Evolutionary conservation across 2,888 invertebrate genomes (phyloP).

Genomic region (Oegoconia quadripuncta): DNA sequence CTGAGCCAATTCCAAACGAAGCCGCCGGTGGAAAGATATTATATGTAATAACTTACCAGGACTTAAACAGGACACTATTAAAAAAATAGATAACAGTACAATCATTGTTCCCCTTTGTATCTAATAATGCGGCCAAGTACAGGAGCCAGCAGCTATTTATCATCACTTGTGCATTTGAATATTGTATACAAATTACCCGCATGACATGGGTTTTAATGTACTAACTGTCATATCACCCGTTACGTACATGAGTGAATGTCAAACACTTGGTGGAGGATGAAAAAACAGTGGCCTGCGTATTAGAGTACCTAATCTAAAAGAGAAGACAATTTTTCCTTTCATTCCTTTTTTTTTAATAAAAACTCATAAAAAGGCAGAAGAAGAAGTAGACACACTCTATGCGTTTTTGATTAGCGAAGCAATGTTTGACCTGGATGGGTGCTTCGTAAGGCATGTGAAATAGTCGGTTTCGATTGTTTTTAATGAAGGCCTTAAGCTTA

Average conservation of each 20-base stretch:
- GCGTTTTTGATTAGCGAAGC: no score
- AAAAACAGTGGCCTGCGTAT: background rate
- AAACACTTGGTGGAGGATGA: no score
- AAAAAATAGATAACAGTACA: background rate
- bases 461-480: no score
- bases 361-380: no score
- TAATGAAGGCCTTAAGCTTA: no score
- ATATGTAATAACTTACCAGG: no score
- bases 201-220: constrained; percentile 29
- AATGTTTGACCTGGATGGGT: no score
- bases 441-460: no score
- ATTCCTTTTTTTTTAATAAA: no score
- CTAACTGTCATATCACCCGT: constrained; percentile 30
- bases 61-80: background rate
- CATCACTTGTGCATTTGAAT: constrained; percentile 28
- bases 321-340: background rate
- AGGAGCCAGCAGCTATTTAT: constrained; percentile 23
- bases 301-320: background rate
- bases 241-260: constrained; percentile 13
- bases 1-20: no score
- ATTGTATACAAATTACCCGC: constrained; percentile 48
- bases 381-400: no score
- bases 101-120: background rate
- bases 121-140: constrained; percentile 14
- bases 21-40: no score